Conservation (phyloP, 2,113 vertebrate species). For the Ciconia stormi region DNA sequence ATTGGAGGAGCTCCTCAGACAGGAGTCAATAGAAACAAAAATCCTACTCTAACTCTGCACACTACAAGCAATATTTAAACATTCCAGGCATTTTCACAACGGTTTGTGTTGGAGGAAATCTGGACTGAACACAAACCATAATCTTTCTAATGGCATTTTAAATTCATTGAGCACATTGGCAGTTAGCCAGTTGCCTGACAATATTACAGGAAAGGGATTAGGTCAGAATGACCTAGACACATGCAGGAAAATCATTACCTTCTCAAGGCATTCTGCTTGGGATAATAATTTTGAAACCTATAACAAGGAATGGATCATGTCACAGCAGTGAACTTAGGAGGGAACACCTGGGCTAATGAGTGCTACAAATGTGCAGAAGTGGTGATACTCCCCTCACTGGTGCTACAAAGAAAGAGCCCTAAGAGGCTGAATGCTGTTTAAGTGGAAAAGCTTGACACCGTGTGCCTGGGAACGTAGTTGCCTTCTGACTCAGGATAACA, state of each 20-base stretch:
- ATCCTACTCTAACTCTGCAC: not conserved
- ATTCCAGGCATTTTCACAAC: not conserved
- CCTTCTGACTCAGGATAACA: not conserved
- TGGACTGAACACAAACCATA: not conserved
- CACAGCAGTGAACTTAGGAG: not conserved
- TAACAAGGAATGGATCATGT: not conserved
- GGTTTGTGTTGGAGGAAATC: not conserved
- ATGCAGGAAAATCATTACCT: not conserved
- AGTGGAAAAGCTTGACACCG: not conserved
- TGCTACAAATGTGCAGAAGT: not conserved
- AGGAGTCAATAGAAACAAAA: not conserved
- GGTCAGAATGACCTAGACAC: conserved; percentile 37
- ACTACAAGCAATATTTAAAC: not conserved
- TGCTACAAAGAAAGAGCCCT: not conserved
- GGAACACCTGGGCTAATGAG: not conserved
- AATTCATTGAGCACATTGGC: not conserved
- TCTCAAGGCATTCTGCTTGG: not conserved
- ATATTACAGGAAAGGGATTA: not conserved
- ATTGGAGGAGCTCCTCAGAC: not conserved
- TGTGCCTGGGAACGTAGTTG: not conserved
- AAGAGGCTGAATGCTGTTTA: not conserved
- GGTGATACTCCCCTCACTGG: not conserved
- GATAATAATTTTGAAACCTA: not conserved
- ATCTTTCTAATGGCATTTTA: conserved; percentile 9
- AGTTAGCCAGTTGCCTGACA: not conserved